Evolutionary conservation across 2,113 vertebrate genomes (phyloP), one percentile per base, ranked within the genome.

Genomic region (Mola mola): DNA sequence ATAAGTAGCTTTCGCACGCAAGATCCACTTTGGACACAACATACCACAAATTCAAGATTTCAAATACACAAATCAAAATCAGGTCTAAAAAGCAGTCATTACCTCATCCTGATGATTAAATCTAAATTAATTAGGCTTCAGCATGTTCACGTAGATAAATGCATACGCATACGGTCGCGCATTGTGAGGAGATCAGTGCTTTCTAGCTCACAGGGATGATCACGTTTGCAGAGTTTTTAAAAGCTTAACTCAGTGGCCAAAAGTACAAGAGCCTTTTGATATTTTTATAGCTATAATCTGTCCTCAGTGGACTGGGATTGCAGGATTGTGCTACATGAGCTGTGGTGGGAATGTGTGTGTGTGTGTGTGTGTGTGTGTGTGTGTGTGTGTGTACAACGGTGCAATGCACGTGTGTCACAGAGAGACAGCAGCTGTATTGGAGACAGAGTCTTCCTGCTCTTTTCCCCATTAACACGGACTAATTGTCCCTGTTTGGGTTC

Each of bases 221-320:
- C 55, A 64, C 59, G 71, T 72, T 61, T 56, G 52, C 63, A 60
- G 61, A 65, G 57, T 72, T 87, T 82, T 86, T 81, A 82, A 79
- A 80, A 64, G 81, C 79, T 89, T 85, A 85, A 59, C 67, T 51
- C 21, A 17, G 52, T 4, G 40, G 44, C 62, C 8, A 47, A 57
- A 37, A 71, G 72, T 77, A 44, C 56, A 29, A 61, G 59, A 63
- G 64, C 78, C 49, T 81, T 76, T 71, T 67, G 31, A 66, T 76
- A 56, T 84, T 87, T 83, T 75, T 73, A 68, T 59, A 42, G 36
- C 57, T 16, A 12, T 84, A 84, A 79, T 89, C 81, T 79, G 36
- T 46, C 41, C 51, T 58, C 8, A 9, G 17, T 57, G 67, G 57
- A 61, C 49, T 55, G 71, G 70, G 19, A 72, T 78, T 48, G n/a